Percentiles rank a stretch among this genome's conserved stretches.
Conservation (phyloP, 1,140 invertebrate genomes). For the Phocides pigmalion region DNA sequence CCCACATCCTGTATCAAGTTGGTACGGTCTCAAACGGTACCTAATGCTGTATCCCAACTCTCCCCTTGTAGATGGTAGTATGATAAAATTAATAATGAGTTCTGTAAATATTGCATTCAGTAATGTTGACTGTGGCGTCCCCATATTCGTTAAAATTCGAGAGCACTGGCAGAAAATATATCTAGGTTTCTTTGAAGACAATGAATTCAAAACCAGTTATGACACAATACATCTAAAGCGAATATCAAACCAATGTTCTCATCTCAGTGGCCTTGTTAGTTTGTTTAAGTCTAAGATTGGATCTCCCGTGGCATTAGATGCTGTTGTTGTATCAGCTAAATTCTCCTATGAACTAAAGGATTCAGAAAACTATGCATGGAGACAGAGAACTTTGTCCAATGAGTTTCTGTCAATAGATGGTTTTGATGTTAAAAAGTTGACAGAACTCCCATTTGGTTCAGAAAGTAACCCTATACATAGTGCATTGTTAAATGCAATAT, state of each 20-base stretch:
- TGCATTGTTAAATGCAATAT: constrained; percentile 92
- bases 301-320: constrained; percentile 85
- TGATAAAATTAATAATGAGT: constrained; percentile 93
- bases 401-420: constrained; percentile 89
- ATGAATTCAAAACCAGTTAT: constrained; percentile 90
- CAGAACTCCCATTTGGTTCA: constrained; percentile 92
- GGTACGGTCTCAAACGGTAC: constrained; percentile 94
- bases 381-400: constrained; percentile 89
- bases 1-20: constrained; percentile 85
- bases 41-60: constrained; percentile 88
- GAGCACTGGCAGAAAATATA: constrained; percentile 93
- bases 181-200: constrained; percentile 90
- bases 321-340: constrained; percentile 90
- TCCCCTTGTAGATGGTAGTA: constrained; percentile 90
- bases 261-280: constrained; percentile 91
- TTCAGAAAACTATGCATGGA: constrained; percentile 85
- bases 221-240: constrained; percentile 95
- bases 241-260: constrained; percentile 91
- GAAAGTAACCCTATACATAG: constrained; percentile 91
- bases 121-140: constrained; percentile 92
- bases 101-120: constrained; percentile 92
- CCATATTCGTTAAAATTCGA: constrained; percentile 94
- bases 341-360: constrained; percentile 91
- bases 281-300: constrained; percentile 92
- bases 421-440: constrained; percentile 79